Base-by-base conservation (phyloP, 2,888 invertebrate genomes). In the Meta bourneti region DNA sequence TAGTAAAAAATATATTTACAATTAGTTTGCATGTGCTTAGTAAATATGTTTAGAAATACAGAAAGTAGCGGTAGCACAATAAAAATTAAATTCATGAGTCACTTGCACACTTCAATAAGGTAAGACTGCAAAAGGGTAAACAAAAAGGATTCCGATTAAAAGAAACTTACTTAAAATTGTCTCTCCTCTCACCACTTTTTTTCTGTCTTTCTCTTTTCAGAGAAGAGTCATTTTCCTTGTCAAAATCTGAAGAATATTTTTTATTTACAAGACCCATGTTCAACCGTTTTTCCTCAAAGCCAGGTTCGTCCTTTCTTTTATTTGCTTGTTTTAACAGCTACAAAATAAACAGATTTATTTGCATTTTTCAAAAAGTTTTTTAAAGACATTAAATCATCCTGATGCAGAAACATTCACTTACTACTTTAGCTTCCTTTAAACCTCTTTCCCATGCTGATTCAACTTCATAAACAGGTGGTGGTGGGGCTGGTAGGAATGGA, bases 371-470 rank as follows among this genome's bases (percentile, higher is more conserved):
- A 77, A 1, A 34, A 34, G 49, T 77, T 49, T 7, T 11, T 7
- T 16, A 0, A 13, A 16, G 16, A 11, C 11, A 11, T 7, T 4
- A 69, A 69, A 69, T 13, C 16, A 11, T 69, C 49, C 86, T 92
- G 52, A 71, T 8, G 61, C n/a, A 72, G 20, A 19, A 72, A 34
- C 4, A 34, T 34, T 34, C 34, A 34, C 34, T 79, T 94, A 97
- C 96, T 96, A 99, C 99, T 95, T 99, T 99, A 51, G 99, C 99
- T 82, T 99, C 98, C 54, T 98, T 96, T 82, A 99, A 95, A 0
- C 99, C 99, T 83, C 99, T 96, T 95, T 99, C 99, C 99, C 99
- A 99, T 0, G 99, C 98, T 70, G 98, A 97, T 95, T 99, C 95
- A 54, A 86, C 79, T 49, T 87, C 19, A 54, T 7, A 7, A 20